Conservation (phyloP, 2,113 vertebrate genomes). For the Alethe castanea region DNA sequence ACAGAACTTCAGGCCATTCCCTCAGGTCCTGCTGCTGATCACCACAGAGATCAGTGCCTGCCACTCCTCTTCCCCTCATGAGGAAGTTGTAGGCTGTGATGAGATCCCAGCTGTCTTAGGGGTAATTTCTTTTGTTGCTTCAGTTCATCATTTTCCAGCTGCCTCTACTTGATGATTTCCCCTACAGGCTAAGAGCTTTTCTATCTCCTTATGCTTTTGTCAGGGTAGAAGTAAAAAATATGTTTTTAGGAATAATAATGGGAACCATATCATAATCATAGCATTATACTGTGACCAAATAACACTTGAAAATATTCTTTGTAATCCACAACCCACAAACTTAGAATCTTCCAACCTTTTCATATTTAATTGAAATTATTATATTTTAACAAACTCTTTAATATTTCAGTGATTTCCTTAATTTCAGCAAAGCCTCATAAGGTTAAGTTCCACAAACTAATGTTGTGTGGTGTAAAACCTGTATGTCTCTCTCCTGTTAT, state of each 20-base stretch:
- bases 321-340: neutral
- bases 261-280: neutral
- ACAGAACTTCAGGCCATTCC: neutral
- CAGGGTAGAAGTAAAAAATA: neutral
- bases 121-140: neutral
- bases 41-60: neutral
- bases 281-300: neutral
- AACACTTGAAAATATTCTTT: neutral
- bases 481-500: neutral
- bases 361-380: neutral
- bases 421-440: neutral
- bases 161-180: neutral
- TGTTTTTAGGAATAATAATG: neutral
- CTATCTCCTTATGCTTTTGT: neutral
- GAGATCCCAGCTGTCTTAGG: neutral
- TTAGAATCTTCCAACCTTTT: neutral
- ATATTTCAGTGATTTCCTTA: neutral
- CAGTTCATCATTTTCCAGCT: neutral
- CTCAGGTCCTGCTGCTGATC: accelerated
- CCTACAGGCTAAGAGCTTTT: neutral
- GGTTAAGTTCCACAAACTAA: neutral
- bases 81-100: neutral
- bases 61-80: accelerated
- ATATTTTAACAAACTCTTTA: neutral
- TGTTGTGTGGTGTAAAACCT: neutral